These are phyloP conservation scores for Novumbra hubbsi DNA, from an alignment of 2,797 vertebrate species.

Conservation along the genomic window DNA sequence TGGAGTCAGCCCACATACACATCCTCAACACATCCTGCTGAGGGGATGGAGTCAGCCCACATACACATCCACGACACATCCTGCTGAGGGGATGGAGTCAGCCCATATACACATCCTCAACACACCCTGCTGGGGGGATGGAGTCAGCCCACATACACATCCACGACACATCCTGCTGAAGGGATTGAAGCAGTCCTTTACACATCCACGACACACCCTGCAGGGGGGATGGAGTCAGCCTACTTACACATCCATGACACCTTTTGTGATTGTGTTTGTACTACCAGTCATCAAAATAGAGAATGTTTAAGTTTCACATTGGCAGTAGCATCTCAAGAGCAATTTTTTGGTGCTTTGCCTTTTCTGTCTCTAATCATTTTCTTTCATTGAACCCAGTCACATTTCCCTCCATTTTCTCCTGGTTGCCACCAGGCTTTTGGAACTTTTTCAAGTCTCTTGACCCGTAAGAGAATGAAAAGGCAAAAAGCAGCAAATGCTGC, in stretches of 20 bases:
- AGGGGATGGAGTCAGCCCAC: neutral
- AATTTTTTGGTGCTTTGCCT: constrained; percentile 10
- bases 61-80: neutral
- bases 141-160: no score
- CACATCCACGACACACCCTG: no score
- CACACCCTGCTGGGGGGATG: no score
- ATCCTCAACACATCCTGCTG: constrained; percentile 11
- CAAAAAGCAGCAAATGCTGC: constrained; percentile 15
- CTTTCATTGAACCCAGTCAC: constrained; percentile 51
- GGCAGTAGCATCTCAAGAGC: constrained; percentile 1
- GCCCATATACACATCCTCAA: no score
- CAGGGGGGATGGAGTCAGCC: no score
- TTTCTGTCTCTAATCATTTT: constrained; percentile 46
- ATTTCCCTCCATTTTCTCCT: constrained; percentile 47
- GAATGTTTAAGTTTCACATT: neutral
- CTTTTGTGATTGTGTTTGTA: neutral
- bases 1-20: neutral
- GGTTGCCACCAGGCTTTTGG: constrained; percentile 49
- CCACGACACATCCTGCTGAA: no score
- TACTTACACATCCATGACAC: no score
- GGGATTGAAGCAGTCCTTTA: no score
- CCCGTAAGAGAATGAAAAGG: constrained; percentile 67
- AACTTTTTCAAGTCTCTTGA: constrained; percentile 65
- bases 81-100: neutral
- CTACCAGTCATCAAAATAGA: neutral